Evolutionary conservation across 1,140 invertebrate species (phyloP).

Genomic region (Telenomus remus): DNA sequence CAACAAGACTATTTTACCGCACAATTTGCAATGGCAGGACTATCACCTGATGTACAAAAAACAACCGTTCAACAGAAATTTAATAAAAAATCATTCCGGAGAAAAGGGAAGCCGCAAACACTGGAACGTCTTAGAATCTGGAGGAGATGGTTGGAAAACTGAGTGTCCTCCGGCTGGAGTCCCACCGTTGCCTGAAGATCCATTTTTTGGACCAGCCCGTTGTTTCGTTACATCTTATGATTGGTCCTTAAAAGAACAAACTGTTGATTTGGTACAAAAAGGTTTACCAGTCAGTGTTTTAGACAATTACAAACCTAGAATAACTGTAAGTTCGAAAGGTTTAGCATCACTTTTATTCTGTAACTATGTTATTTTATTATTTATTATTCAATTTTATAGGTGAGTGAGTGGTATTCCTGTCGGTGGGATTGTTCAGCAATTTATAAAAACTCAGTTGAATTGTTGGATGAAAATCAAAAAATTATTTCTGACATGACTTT

Average conservation of each 20-base stretch:
- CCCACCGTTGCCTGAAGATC: slow-evolving; percentile 63
- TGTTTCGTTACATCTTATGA: slow-evolving; percentile 74
- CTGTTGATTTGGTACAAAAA: slow-evolving; percentile 65
- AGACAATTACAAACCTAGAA: slow-evolving; percentile 67
- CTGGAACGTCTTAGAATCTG: slow-evolving; percentile 65
- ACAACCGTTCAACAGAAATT: slow-evolving; percentile 70
- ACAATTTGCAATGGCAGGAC: slow-evolving; percentile 62
- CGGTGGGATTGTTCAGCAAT: slow-evolving; percentile 68
- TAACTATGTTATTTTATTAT: too few species aligned
- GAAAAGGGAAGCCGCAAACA: slow-evolving; percentile 54
- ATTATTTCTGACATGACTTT: too few species aligned
- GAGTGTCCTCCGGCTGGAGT: slow-evolving; percentile 67
- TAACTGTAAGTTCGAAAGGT: slow-evolving; percentile 65
- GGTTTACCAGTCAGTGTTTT: slow-evolving; percentile 68
- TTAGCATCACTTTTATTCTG: too few species aligned
- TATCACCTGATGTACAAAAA: slow-evolving; percentile 68
- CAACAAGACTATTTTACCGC: slow-evolving; percentile 53
- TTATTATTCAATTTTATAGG: too few species aligned
- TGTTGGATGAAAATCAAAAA: slow-evolving; percentile 43
- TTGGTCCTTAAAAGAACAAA: slow-evolving; percentile 67
- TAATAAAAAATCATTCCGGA: slow-evolving; percentile 73
- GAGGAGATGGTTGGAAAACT: slow-evolving; percentile 56
- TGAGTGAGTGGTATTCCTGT: slow-evolving; percentile 69
- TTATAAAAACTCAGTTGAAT: slow-evolving; percentile 53
- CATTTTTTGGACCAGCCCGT: slow-evolving; percentile 60